phyloP scores from a whole-genome alignment of 2,797 vertebrate species.

The Myripristis murdjan region DNA sequence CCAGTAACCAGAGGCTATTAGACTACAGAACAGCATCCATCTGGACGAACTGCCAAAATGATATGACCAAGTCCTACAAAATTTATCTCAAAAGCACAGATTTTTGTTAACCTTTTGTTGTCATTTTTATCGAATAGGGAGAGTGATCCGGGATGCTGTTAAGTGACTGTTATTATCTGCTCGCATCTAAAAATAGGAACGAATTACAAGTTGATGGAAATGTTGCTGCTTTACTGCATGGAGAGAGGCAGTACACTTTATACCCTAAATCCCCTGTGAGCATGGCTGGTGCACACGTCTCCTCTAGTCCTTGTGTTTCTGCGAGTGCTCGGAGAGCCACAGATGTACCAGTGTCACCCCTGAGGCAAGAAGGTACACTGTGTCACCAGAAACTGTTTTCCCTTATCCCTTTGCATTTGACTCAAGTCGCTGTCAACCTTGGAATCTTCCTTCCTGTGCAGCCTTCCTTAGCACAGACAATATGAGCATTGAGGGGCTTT shows the following conservation, averaged over 20 bases:
- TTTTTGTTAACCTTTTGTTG: not conserved
- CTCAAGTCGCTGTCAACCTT: constrained; percentile 38
- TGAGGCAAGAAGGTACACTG: constrained; percentile 24
- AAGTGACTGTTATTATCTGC: not conserved
- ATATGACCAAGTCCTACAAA: not conserved
- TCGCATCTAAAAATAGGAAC: not conserved
- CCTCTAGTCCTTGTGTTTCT: constrained; percentile 26
- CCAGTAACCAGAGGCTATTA: not conserved
- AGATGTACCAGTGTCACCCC: constrained; percentile 28
- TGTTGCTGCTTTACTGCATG: constrained; percentile 15
- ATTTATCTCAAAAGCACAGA: not conserved
- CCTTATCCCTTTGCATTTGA: constrained; percentile 25
- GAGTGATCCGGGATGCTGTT: not conserved
- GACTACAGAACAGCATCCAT: not conserved
- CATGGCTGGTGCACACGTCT: constrained; percentile 39
- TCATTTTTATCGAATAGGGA: not conserved
- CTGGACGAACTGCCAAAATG: not conserved
- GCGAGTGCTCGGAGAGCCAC: constrained; percentile 6
- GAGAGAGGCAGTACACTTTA: constrained; percentile 11
- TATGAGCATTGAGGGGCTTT: constrained; percentile 4
- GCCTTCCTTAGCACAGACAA: constrained; percentile 26
- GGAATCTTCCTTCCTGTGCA: constrained; percentile 11
- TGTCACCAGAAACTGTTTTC: constrained; percentile 32
- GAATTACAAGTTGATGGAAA: not conserved
- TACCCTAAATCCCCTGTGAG: constrained; percentile 2